Evolutionary conservation across 2,113 vertebrate genomes (phyloP), one percentile per base, ranked within the genome.

Genomic region (Rhinichthys klamathensis): DNA sequence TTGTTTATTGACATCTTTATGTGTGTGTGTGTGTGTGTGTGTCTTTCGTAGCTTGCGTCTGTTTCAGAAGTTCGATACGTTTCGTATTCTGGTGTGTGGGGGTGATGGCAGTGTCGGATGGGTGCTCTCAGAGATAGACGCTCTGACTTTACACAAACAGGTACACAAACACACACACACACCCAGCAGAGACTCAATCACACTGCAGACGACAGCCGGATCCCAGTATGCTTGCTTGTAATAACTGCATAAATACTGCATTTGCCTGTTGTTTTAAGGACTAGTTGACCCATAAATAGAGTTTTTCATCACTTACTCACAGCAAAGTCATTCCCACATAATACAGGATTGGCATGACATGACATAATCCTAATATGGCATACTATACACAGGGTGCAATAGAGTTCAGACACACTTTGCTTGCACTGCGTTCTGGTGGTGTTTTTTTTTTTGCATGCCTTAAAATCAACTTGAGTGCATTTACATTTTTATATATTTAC

Each of bases 1-100:
- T 69, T 69, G 61, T 15, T 27, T 11, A 11, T 2, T 4, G 3
- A 61, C 58, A 12, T 61, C 3, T 12, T 25, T 4, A 60, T 0
- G 0, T 73, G 51, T 46, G 49, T 72, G 27, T 73, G 51, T 46
- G 49, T 72, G 27, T 32, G 30, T 83, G 80, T 77, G 75, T 15
- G 76, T 82, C 30, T 80, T 63, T 77, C 65, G 65, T 49, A 87
- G 97, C 82, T 94, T 99, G 89, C 95, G 98, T 38, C 90, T 99
- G 78, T 99, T 99, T 92, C 98, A 99, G 95, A 99, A 97, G 92
- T 99, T 99, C 54, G 97, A 99, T 89, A 99, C 98, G 0, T 99
- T 99, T 93, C 95, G 98, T 88, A 99, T 99, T 91, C 93, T 99
- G 83, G 98, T 99, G 75, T 99, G 98, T 61, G 98, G 98, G 54